These are phyloP conservation scores for Syngnathus acus DNA, from an alignment of 2,797 vertebrate species.

Conservation along the genomic window DNA sequence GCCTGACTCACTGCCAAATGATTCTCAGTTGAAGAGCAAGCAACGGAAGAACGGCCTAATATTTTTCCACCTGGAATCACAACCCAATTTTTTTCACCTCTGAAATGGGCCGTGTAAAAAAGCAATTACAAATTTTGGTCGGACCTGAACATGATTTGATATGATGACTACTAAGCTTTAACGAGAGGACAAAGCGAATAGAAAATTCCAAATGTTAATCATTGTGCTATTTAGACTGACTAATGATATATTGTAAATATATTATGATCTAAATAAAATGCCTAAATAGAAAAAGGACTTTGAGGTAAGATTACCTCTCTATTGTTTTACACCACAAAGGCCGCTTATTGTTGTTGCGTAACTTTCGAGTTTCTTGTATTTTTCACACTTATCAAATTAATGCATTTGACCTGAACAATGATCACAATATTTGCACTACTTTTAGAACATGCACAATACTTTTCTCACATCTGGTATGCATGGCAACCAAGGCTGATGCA, in stretches of 20 bases:
- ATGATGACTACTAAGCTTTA: background rate
- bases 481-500: constrained; percentile 5
- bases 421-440: background rate
- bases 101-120: no score
- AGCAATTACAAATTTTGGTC: background rate
- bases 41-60: no score
- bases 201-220: background rate
- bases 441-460: background rate
- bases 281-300: background rate
- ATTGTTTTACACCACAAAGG: background rate
- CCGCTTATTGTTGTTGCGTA: background rate
- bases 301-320: no score
- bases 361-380: background rate
- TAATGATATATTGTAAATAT: background rate
- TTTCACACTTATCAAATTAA: background rate
- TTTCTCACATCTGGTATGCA: background rate
- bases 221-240: background rate
- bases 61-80: no score
- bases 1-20: no score
- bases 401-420: background rate
- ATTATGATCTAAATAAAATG: no score
- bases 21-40: no score
- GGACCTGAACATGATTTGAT: background rate
- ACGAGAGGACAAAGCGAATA: background rate
- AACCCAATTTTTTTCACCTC: no score